phyloP scores from a whole-genome alignment of 2,888 invertebrate species.

The Epinotia ramella region DNA sequence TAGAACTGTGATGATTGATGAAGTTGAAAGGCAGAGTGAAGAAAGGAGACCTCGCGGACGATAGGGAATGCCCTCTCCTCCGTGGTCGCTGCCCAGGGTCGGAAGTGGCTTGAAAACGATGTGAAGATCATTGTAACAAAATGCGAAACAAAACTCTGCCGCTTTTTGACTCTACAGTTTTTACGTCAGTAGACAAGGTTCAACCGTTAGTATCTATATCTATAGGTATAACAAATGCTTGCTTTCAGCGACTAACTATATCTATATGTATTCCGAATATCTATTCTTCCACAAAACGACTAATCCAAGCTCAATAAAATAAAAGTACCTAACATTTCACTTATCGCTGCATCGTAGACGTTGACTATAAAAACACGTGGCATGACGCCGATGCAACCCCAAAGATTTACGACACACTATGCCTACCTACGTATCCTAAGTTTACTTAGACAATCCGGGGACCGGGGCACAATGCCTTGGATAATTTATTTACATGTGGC shows the following conservation, averaged over 20 bases:
- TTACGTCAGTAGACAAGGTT: too few relatives aligned
- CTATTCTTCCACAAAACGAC: slow-evolving; percentile 7
- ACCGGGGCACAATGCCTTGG: slow-evolving; percentile 68
- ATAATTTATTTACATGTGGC: slow-evolving; percentile 81
- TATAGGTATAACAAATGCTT: too few relatives aligned
- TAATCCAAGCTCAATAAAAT: slow-evolving; percentile 30
- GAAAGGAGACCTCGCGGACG: too few relatives aligned
- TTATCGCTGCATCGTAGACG: slow-evolving; percentile 70
- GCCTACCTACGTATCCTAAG: slow-evolving; percentile 60
- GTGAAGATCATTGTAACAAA: background rate
- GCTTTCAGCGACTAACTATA: background rate
- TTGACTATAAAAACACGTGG: slow-evolving; percentile 65
- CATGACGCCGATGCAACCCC: slow-evolving; percentile 67
- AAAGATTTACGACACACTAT: slow-evolving; percentile 78
- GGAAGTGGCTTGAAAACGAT: background rate
- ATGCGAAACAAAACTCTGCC: too few relatives aligned
- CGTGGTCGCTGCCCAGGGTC: background rate
- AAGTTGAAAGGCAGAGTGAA: background rate
- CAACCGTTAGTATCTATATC: too few relatives aligned
- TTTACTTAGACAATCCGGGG: slow-evolving; percentile 76
- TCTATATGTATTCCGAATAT: background rate
- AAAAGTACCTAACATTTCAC: slow-evolving; percentile 50
- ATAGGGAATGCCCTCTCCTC: too few relatives aligned
- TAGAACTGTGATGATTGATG: too few relatives aligned
- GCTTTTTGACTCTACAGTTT: too few relatives aligned